Evolutionary conservation across 1,140 invertebrate genomes (phyloP).

Genomic region (Drosophila sechellia): DNA sequence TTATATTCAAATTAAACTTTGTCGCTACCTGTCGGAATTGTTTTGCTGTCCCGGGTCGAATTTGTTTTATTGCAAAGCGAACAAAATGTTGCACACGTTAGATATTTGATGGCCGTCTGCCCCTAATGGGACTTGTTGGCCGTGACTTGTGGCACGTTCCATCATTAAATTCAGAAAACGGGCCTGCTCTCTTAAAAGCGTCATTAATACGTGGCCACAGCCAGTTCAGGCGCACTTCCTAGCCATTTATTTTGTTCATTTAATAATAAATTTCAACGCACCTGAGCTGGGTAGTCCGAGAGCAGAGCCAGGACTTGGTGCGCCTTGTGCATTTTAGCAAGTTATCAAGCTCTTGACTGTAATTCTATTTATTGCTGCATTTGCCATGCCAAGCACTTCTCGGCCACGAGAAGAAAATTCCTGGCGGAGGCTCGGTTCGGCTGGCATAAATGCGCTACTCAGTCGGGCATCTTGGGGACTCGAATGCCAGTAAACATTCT

Average conservation of each 20-base stretch:
- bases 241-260: constrained; percentile 44
- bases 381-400: constrained; percentile 52
- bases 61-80: constrained; percentile 39
- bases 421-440: constrained; percentile 24
- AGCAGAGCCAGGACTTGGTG: background rate
- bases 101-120: constrained; percentile 44
- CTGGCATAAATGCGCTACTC: constrained; percentile 23
- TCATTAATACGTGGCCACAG: constrained; percentile 50
- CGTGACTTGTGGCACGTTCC: constrained; percentile 64
- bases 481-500: constrained; percentile 24
- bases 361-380: constrained; percentile 79
- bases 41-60: constrained; percentile 33
- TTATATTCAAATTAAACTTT: constrained; percentile 84
- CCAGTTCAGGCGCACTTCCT: constrained; percentile 8
- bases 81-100: constrained; percentile 47
- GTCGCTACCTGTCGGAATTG: constrained; percentile 33
- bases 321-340: constrained; percentile 64
- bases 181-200: constrained; percentile 35
- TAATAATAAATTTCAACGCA: constrained; percentile 69
- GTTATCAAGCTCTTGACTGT: constrained; percentile 79
- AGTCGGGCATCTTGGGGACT: constrained; percentile 38
- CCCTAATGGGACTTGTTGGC: constrained; percentile 28
- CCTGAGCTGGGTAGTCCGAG: constrained; percentile 17
- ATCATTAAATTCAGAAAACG: constrained; percentile 62
- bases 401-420: constrained; percentile 12